Evolutionary conservation across 2,888 invertebrate genomes (phyloP), one percentile per base, ranked within the genome.

Genomic region (Alviniconcha strummeri): DNA sequence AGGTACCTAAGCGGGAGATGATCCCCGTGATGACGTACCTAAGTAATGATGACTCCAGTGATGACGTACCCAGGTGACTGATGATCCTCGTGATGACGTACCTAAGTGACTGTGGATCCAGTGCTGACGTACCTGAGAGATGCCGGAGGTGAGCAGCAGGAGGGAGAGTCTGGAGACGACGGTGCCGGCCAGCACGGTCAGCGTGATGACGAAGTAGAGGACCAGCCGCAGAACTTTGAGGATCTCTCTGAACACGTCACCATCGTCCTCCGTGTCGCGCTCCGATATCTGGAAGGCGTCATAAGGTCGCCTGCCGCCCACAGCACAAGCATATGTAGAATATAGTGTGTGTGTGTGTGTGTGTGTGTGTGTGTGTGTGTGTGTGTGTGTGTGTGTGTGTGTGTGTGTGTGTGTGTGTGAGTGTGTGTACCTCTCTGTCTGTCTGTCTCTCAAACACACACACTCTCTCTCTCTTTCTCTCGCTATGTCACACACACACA

Each of bases 131-230:
- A 91, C 91, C 88, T 90, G 88, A 77, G 86, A 90, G 52, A 91
- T 87, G 11, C 90, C 90, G 3, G 91, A 90, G 8, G 89, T 87
- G 7, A 91, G 86, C 36, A 91, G 88, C 67, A 90, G 87, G 8
- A 98, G 95, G 84, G 97, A 96, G 89, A 97, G 97, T 94, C 98
- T 98, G 90, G 98, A 96, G 91, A 97, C 95, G 84, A 98, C 97
- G 74, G 97, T 97, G 83, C 97, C 96, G 6, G 95, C 96, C 90
- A 98, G 95, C 87, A 98, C 97, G 91, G 97, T 96, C 77, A 96
- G 93, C 94, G 98, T 98, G 86, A 98, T 97, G 89, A 97, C 93
- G 88, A 97, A 94, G 94, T 98, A 98, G 56, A 98, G 97, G 90
- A 97, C 93, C 85, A 97, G 90, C 84, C 94, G 92, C 56, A 94